Base-by-base conservation (phyloP, 2,888 invertebrate genomes). In the Lamellibrachia satsuma region DNA sequence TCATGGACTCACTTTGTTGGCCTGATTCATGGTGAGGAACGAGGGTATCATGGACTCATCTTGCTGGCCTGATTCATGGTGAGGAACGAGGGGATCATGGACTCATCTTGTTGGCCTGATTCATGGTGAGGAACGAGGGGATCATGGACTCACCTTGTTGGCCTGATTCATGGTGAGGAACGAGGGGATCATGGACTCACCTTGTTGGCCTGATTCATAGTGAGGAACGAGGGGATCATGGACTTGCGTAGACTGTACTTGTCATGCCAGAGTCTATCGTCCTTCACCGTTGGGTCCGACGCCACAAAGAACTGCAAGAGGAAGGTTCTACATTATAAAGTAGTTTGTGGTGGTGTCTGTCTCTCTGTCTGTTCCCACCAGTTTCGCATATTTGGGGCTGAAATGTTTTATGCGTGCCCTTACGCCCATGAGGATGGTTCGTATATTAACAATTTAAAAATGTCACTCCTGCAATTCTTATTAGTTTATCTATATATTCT, bases 171-270 rank as follows among this genome's bases (percentile, higher is more conserved):
- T 97, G 6, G 98, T 97, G 95, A 99, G 98, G 96, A 99, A 99
- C 93, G 98, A 98, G 2, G 99, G 99, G 93, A 99, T 97, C 98
- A 99, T 99, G 93, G 98, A 97, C 95, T n/a, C 75, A 75, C 75
- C 75, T 75, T 75, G 22, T 75, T 75, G 0, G 99, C 99, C 96
- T 98, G 98, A 94, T 98, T 97, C 95, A 97, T 97, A 6, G 98
- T 97, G 95, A 99, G 98, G 96, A 99, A 99, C 93, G 98, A 98
- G 3, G 99, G 99, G 93, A 99, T 97, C 98, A 99, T 99, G 93
- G 98, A 97, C 95, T 98, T 97, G 94, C 98, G 97, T 9, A 99
- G 98, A 95, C 98, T 97, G 96, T 99, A 99, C 96, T 99, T 99
- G 95, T 99, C 98, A 95, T 98, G 98, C 99, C 99, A 99, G 96